Percentiles rank a stretch among this genome's conserved stretches.
These are phyloP conservation scores for Parazoanthus darwini DNA, from an alignment of 92 coral and sea anemone genomes.

Conservation along the genomic window DNA sequence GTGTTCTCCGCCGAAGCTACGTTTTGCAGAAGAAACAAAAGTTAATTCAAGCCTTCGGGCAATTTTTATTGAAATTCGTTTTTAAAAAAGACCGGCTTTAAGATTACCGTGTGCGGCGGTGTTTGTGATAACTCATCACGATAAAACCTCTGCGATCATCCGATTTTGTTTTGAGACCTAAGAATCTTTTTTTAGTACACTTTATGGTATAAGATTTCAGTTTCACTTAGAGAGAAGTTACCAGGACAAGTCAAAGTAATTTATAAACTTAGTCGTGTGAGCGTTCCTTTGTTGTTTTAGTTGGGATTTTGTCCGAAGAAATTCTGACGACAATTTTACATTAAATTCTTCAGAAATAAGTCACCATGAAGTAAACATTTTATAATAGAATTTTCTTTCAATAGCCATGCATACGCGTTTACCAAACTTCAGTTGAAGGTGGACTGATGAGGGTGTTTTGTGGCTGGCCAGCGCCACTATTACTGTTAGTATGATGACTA, in stretches of 20 bases:
- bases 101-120: conserved; percentile 45
- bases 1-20: not conserved
- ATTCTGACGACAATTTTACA: not conserved
- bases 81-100: conserved; percentile 36
- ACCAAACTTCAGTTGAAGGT: conserved; percentile 83
- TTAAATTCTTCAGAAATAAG: not conserved
- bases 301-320: not conserved
- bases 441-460: conserved; percentile 57
- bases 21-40: not conserved
- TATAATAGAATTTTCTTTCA: conserved; percentile 26
- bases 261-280: not conserved
- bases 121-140: conserved; percentile 23
- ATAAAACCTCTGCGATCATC: conserved; percentile 30
- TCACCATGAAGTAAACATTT: not conserved
- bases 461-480: conserved; percentile 47
- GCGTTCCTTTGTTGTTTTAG: not conserved
- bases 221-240: not conserved
- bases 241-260: conserved; percentile 1
- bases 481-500: not conserved
- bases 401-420: conserved; percentile 37
- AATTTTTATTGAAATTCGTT: conserved; percentile 27
- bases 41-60: conserved; percentile 26
- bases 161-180: conserved; percentile 8
- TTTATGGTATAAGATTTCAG: not conserved
- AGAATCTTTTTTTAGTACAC: not conserved